Evolutionary conservation across 2,113 vertebrate genomes (phyloP).

Genomic region (Circaetus cinerascens): DNA sequence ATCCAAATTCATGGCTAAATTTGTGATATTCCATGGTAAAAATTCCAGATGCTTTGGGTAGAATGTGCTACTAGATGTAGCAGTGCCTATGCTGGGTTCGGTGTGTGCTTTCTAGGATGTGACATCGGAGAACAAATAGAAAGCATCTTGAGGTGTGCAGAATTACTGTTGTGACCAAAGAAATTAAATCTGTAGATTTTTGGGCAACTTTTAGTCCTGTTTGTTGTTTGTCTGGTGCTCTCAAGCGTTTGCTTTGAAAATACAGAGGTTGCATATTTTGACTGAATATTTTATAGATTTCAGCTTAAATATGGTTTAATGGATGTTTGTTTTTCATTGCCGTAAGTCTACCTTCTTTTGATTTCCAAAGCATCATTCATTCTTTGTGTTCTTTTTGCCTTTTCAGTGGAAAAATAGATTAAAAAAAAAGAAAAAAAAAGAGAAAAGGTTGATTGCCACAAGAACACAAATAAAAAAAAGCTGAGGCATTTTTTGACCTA

Average conservation of each 20-base stretch:
- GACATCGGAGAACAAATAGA: neutral
- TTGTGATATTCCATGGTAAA: neutral
- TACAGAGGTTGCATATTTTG: neutral
- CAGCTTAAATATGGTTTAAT: neutral
- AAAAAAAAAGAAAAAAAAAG: neutral
- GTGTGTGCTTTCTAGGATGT: neutral
- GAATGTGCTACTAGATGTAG: neutral
- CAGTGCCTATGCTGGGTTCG: neutral
- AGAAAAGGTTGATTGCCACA: neutral
- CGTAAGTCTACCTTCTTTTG: accelerated
- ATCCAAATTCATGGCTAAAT: neutral
- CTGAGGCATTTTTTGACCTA: neutral
- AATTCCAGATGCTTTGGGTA: neutral
- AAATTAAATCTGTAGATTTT: neutral
- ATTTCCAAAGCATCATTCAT: neutral
- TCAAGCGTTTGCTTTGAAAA: neutral
- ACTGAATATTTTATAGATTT: neutral
- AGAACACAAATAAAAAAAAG: neutral
- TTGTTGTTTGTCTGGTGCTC: neutral
- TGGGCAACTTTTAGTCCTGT: neutral
- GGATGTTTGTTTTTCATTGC: neutral
- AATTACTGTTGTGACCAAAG: neutral
- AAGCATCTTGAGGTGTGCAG: neutral
- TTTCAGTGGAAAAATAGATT: neutral
- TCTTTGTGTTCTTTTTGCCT: neutral